These are phyloP conservation scores for Hyperoodon ampullatus DNA, from an alignment of 2,113 vertebrate species.

Conservation along the genomic window DNA sequence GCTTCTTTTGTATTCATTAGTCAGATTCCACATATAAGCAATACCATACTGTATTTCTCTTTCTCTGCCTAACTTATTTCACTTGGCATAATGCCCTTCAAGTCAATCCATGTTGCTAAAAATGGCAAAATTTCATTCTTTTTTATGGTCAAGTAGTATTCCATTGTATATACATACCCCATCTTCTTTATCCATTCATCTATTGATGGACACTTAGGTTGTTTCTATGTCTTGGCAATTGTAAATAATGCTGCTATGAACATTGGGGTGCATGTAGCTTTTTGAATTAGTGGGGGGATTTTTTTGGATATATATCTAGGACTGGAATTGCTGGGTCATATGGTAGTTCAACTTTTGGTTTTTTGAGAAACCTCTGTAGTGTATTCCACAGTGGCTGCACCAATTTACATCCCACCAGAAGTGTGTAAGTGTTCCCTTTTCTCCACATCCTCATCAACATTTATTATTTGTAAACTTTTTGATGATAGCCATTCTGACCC, in stretches of 20 bases:
- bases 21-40: not conserved
- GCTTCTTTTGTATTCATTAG: not conserved
- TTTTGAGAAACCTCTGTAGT: not conserved
- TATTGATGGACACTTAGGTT: not conserved
- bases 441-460: not conserved
- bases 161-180: not conserved
- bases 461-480: not conserved
- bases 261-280: not conserved
- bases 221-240: not conserved
- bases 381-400: not conserved
- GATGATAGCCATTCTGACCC: not conserved
- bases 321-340: not conserved
- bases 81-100: not conserved
- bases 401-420: not conserved
- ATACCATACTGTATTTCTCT: not conserved
- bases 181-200: not conserved
- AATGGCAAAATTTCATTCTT: not conserved
- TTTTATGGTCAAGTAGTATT: not conserved
- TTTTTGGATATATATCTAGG: not conserved
- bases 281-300: not conserved
- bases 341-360: not conserved
- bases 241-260: not conserved
- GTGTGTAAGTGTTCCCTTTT: not conserved
- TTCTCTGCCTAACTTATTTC: not conserved
- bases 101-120: not conserved